Percentiles rank a stretch among this genome's conserved stretches.
These are phyloP conservation scores for Meteorus colon DNA, from an alignment of 2,888 invertebrate genomes.

Conservation along the genomic window DNA sequence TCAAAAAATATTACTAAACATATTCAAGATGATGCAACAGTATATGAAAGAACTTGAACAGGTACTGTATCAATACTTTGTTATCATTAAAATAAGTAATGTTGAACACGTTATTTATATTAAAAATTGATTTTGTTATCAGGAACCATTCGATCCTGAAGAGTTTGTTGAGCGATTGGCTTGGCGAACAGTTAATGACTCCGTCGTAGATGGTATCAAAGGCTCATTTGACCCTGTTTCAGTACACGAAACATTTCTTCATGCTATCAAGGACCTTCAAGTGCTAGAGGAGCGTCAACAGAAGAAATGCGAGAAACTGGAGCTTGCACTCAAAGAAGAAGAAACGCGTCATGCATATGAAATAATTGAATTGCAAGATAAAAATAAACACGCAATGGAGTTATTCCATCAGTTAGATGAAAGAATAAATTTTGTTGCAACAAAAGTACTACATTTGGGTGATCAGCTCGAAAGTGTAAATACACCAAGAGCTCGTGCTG, in stretches of 20 bases:
- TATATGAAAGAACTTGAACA: slow-evolving; percentile 91
- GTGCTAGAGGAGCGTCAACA: slow-evolving; percentile 89
- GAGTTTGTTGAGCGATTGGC: slow-evolving; percentile 98
- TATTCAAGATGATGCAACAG: slow-evolving; percentile 86
- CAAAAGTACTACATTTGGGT: slow-evolving; percentile 97
- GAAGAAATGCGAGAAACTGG: slow-evolving; percentile 88
- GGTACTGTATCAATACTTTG: slow-evolving; percentile 73
- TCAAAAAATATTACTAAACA: neutral
- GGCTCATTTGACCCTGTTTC: slow-evolving; percentile 89
- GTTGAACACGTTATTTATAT: neutral
- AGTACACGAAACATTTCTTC: slow-evolving; percentile 93
- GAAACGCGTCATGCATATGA: slow-evolving; percentile 88
- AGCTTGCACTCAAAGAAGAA: slow-evolving; percentile 88
- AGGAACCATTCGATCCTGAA: slow-evolving; percentile 98
- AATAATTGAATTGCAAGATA: slow-evolving; percentile 87
- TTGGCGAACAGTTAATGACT: slow-evolving; percentile 89
- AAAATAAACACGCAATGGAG: slow-evolving; percentile 89
- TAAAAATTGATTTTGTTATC: slow-evolving; percentile 52
- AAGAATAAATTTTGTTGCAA: slow-evolving; percentile 96
- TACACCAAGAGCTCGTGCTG: slow-evolving; percentile 93
- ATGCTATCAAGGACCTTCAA: slow-evolving; percentile 89
- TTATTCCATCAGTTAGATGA: slow-evolving; percentile 95
- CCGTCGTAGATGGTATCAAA: slow-evolving; percentile 79
- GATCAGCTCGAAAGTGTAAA: slow-evolving; percentile 98
- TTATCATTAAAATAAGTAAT: neutral